A percentile compares a stretch with the other conserved stretches of the same genome.
Evolutionary conservation across 2,113 vertebrate species (phyloP).

Genomic region (Blennius ocellaris): DNA sequence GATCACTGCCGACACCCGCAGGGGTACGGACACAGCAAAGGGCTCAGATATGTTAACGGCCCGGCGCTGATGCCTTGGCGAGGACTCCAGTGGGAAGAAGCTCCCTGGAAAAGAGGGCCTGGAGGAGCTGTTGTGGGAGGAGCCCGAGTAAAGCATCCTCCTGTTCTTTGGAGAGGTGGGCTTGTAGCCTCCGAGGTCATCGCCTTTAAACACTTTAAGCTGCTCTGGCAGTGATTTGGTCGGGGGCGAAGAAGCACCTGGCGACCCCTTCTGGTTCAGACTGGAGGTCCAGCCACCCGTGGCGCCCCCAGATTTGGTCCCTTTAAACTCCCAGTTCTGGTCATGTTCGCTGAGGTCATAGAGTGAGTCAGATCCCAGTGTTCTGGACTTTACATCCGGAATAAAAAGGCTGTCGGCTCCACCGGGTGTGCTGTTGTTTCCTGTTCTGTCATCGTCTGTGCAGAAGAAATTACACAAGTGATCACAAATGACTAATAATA

Average conservation of each 20-base stretch:
- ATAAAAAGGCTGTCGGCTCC: slow-evolving; percentile 86
- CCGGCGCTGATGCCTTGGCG: slow-evolving; percentile 92
- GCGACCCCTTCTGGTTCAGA: slow-evolving; percentile 58
- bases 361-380: slow-evolving; percentile 86
- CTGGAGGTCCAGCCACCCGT: slow-evolving; percentile 76
- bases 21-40: slow-evolving; percentile 93
- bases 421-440: slow-evolving; percentile 82
- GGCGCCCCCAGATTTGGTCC: slow-evolving; percentile 78
- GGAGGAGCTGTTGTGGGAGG: slow-evolving; percentile 83
- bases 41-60: slow-evolving; percentile 97
- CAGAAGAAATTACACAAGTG: slow-evolving; percentile 1
- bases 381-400: slow-evolving; percentile 87
- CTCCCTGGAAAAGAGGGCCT: slow-evolving; percentile 86
- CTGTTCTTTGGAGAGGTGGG: slow-evolving; percentile 91
- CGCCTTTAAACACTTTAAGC: slow-evolving; percentile 93
- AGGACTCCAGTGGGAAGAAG: slow-evolving; percentile 94
- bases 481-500: neutral
- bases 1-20: slow-evolving; percentile 95
- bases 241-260: slow-evolving; percentile 52
- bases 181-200: slow-evolving; percentile 85
- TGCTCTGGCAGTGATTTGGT: slow-evolving; percentile 90
- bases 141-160: slow-evolving; percentile 92
- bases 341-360: slow-evolving; percentile 90
- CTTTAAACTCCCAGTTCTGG: slow-evolving; percentile 87
- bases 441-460: slow-evolving; percentile 87